Evolutionary conservation across 2,797 vertebrate genomes (phyloP).

Genomic region (Alca torda): DNA sequence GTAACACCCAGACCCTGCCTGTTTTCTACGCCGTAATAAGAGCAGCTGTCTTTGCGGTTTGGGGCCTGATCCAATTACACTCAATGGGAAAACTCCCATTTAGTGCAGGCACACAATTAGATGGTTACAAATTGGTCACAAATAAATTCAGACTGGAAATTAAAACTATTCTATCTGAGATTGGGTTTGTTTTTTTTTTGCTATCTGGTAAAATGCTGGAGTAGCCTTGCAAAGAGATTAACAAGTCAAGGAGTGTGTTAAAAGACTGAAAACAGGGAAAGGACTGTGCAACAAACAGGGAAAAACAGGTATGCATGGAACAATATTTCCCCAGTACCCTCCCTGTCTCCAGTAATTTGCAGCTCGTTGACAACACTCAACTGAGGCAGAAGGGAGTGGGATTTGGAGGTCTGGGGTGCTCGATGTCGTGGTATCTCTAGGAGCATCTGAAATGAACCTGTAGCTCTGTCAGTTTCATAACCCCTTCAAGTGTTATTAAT

Average conservation of each 20-base stretch:
- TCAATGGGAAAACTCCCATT: constrained; percentile 55
- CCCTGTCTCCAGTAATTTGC: neutral
- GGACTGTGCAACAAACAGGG: neutral
- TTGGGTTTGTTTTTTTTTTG: constrained; percentile 1
- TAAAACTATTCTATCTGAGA: constrained; percentile 51
- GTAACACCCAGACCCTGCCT: constrained; percentile 44
- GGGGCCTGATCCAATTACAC: constrained; percentile 66
- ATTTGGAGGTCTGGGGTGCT: neutral
- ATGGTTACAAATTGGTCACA: constrained; percentile 62
- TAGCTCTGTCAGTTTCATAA: neutral
- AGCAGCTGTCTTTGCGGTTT: constrained; percentile 58
- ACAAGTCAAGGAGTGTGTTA: neutral
- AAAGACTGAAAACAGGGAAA: constrained; percentile 3
- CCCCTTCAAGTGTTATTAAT: neutral
- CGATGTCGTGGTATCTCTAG: fast-evolving
- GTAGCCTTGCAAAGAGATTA: neutral
- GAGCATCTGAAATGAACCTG: neutral
- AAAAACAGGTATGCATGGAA: neutral
- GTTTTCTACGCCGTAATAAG: constrained; percentile 37
- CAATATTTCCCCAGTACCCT: neutral
- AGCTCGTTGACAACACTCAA: neutral
- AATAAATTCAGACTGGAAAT: constrained; percentile 69
- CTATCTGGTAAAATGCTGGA: neutral
- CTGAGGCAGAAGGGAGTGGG: neutral
- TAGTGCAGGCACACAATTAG: constrained; percentile 51